Percentiles rank a stretch among this genome's conserved stretches.
These are phyloP conservation scores for Emydocephalus ijimae DNA, from an alignment of 2,113 vertebrate genomes.

Conservation along the genomic window DNA sequence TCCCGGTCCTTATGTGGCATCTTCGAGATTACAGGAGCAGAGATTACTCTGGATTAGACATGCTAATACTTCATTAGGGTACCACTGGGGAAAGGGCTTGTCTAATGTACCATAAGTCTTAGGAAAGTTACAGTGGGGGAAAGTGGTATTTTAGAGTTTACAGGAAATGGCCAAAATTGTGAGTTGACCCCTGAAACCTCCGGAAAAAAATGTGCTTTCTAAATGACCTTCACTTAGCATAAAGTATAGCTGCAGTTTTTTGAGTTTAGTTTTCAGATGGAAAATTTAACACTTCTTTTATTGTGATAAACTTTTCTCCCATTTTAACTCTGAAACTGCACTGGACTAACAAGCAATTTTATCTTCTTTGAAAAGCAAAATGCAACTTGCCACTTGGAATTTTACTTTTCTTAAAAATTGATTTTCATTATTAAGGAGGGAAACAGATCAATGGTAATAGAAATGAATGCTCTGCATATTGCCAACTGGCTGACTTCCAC, in stretches of 20 bases:
- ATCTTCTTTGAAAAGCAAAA: neutral
- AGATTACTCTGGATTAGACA: neutral
- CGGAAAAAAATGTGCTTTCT: neutral
- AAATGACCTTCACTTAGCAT: neutral
- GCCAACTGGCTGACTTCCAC: neutral
- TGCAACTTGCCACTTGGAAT: neutral
- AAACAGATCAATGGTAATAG: constrained; percentile 1
- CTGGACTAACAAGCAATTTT: neutral
- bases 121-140: neutral
- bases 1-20: neutral
- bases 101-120: neutral
- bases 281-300: neutral
- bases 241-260: neutral
- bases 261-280: neutral
- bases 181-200: neutral
- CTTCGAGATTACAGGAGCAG: neutral
- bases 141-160: neutral
- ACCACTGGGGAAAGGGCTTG: neutral
- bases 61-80: no score
- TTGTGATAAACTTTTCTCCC: neutral
- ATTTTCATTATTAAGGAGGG: neutral
- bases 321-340: neutral
- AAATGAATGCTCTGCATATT: neutral
- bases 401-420: constrained; percentile 9
- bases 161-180: neutral